Base-by-base conservation (phyloP, 2,888 invertebrate species). In the Brenthis hecate region DNA sequence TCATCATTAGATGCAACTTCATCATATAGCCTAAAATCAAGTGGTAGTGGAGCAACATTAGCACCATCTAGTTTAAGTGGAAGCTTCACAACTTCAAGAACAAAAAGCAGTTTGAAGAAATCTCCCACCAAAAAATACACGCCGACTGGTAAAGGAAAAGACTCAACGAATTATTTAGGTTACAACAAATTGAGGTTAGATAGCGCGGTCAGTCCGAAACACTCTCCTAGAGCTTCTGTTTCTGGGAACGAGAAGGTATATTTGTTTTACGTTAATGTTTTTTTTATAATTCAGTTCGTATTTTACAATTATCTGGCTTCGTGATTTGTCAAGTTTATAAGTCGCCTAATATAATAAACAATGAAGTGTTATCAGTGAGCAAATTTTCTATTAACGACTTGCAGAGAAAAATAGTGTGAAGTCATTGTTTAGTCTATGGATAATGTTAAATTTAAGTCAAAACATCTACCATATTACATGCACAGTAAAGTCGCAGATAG, bases 151-250 rank as follows among this genome's bases (percentile, higher is more conserved):
- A 75, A 82, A 0, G 78, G 78, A 19, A 91, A 89, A 70, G 91
- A 92, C 70, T 78, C 82, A 66, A 78, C 85, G 0, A 88, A 80
- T 74, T 87, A 85, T 72, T 87, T 85, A 13, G 92, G 93, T 2
- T 93, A 93, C 75, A 93, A 93, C 74, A 93, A 93, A 68, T 73
- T 93, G 73, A 86, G 93, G 65, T 73, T 93, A 72, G 93, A 93
- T 70, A 93, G 93, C 71, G 93, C 93, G 28, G 81, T 88, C 13
- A 93, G 93, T 72, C 93, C 93, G 2, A 93, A 93, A 65, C 93
- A 93, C 74, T 89, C 88, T 0, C 91, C 92, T 0, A 82, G 87
- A 69, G 77, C 85, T 0, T 76, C 79, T 14, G 77, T 81, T 48
- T 76, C 81, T 57, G 85, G 82, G 23, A 76, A 80, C 69, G 92